Conservation (phyloP, 2,888 invertebrate genomes). For the Daptonema setosum region DNA sequence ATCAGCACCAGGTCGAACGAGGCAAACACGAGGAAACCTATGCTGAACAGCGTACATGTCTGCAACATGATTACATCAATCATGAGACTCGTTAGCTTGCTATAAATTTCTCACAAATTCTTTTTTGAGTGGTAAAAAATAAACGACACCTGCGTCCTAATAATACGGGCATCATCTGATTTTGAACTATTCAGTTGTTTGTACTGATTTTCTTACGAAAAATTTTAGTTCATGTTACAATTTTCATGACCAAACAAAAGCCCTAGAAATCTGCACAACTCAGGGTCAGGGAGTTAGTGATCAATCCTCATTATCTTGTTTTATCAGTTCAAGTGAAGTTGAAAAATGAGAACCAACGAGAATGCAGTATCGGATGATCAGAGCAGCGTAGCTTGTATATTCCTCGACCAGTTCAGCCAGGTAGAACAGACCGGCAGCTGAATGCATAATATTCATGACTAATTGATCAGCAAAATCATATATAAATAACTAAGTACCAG, state of each 20-base stretch:
- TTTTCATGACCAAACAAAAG: too few species aligned
- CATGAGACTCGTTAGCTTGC: neutral
- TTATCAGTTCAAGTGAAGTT: too few species aligned
- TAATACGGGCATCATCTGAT: too few species aligned
- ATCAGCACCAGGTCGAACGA: conserved; percentile 50
- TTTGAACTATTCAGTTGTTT: too few species aligned
- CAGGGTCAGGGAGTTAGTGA: neutral
- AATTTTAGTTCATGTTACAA: too few species aligned
- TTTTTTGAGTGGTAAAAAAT: neutral
- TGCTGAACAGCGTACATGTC: conserved; percentile 9
- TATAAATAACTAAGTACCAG: too few species aligned
- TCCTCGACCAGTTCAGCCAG: conserved; percentile 77
- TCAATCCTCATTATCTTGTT: neutral
- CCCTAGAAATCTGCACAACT: neutral
- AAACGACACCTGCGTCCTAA: too few species aligned
- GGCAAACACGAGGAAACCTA: conserved; percentile 58
- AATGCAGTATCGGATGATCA: conserved; percentile 50
- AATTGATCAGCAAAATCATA: too few species aligned
- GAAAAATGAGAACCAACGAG: conserved; percentile 43
- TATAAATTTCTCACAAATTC: neutral
- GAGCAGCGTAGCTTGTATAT: conserved; percentile 56
- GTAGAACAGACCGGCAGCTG: conserved; percentile 70
- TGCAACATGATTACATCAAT: neutral
- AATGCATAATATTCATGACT: too few species aligned
- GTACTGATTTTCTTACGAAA: too few species aligned